phyloP scores from a whole-genome alignment of 1,140 invertebrate genomes.

The Adoxophyes honmai region DNA sequence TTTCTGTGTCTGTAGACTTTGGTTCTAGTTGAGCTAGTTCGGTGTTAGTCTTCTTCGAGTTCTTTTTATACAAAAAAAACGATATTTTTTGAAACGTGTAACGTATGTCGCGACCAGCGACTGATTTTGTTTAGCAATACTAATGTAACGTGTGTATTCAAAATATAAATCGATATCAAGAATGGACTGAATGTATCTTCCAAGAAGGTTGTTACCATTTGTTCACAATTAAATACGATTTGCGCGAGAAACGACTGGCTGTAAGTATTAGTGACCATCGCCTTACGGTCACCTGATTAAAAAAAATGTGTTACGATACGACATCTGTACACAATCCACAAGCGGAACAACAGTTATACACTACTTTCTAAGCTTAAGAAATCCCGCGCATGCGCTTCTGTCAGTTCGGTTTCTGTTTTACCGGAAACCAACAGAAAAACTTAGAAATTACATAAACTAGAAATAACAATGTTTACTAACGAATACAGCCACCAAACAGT shows the following conservation, averaged over 20 bases:
- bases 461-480: too few relatives aligned
- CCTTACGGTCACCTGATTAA: too few relatives aligned
- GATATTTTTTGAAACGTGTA: slow-evolving; percentile 72
- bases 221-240: background rate
- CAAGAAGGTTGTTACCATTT: slow-evolving; percentile 1
- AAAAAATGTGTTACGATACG: too few relatives aligned
- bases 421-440: too few relatives aligned
- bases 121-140: slow-evolving; percentile 38
- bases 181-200: slow-evolving; percentile 10
- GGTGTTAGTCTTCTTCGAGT: slow-evolving; percentile 47
- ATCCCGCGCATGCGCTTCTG: too few relatives aligned
- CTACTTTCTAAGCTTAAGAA: too few relatives aligned
- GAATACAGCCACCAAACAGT: too few relatives aligned
- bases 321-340: too few relatives aligned
- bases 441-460: too few relatives aligned
- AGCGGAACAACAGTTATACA: too few relatives aligned
- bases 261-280: too few relatives aligned
- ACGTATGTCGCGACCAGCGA: slow-evolving; percentile 25
- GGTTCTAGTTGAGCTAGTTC: slow-evolving; percentile 18
- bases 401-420: too few relatives aligned
- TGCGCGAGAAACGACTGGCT: background rate
- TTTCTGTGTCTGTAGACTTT: slow-evolving; percentile 24
- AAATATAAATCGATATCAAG: slow-evolving; percentile 12
- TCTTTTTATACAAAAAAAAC: slow-evolving; percentile 59
- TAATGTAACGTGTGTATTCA: slow-evolving; percentile 25